Percentiles rank a stretch among this genome's conserved stretches.
Conservation (phyloP, 2,113 vertebrate genomes). For the Nyctereutes procyonoides region DNA sequence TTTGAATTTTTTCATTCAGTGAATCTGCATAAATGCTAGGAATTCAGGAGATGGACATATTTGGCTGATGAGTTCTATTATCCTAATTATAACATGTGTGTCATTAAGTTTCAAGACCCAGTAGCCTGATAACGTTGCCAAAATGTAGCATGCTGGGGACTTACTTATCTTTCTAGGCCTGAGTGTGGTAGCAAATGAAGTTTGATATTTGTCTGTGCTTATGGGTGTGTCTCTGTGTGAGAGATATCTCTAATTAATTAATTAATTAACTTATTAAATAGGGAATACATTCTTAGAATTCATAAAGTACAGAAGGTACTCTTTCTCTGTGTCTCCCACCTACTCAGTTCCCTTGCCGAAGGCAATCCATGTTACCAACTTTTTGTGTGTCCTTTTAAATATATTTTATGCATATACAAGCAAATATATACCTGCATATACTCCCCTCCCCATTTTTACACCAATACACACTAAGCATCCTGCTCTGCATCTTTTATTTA, state of each 20-base stretch:
- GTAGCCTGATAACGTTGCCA: background rate
- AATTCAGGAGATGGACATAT: background rate
- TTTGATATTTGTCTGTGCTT: background rate
- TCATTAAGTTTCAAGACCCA: background rate
- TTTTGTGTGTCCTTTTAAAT: conserved; percentile 19
- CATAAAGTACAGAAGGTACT: background rate
- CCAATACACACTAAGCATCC: background rate
- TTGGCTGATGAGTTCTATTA: background rate
- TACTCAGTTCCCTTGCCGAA: background rate
- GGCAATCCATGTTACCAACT: background rate
- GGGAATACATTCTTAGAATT: background rate
- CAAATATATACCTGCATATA: background rate
- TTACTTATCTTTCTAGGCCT: background rate
- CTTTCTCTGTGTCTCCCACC: background rate
- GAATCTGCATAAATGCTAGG: background rate
- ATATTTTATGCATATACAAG: background rate
- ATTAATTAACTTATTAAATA: conserved; percentile 27
- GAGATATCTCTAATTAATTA: conserved; percentile 13
- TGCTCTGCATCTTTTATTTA: background rate
- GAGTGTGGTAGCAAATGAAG: conserved; percentile 6
- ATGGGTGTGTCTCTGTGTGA: background rate
- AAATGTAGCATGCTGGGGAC: background rate
- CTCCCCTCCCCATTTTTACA: background rate
- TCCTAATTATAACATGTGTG: background rate
- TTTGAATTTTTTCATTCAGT: conserved; percentile 17